Conservation (phyloP, 2,797 vertebrate genomes). For the Parauchenoglanis punctatus region DNA sequence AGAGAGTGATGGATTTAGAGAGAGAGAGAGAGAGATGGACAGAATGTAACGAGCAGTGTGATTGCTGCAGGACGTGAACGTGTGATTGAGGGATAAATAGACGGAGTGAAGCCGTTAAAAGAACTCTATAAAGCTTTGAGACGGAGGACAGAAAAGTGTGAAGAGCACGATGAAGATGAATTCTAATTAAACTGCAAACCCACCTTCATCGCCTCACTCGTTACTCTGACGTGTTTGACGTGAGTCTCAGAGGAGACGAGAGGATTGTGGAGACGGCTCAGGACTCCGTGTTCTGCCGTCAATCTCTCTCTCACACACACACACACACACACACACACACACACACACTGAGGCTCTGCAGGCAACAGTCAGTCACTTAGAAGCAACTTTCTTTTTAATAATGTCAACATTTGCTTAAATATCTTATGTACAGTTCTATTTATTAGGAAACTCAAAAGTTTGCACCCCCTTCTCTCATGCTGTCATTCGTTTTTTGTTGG, state of each 20-base stretch:
- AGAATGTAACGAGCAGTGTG: neutral
- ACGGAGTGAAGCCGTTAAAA: neutral
- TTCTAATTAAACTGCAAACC: neutral
- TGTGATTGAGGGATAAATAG: neutral
- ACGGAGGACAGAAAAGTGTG: neutral
- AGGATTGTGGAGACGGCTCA: neutral
- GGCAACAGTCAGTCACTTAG: neutral
- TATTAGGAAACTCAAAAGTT: neutral
- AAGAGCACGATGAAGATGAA: neutral
- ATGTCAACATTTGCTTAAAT: neutral
- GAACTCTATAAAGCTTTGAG: neutral
- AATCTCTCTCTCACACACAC: neutral
- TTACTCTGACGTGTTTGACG: neutral
- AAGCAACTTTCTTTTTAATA: neutral
- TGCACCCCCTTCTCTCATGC: neutral
- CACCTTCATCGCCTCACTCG: neutral
- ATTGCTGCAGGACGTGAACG: neutral
- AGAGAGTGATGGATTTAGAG: neutral
- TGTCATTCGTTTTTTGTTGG: neutral
- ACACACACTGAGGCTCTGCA: neutral
- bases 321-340: neutral
- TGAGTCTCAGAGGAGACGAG: neutral
- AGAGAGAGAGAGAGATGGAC: neutral
- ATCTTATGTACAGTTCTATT: neutral
- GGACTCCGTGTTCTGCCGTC: conserved; percentile 5